A percentile compares a stretch with the other conserved stretches of the same genome.
Evolutionary conservation across 1,140 invertebrate genomes (phyloP).

Genomic region (Wiebesia pumilae): DNA sequence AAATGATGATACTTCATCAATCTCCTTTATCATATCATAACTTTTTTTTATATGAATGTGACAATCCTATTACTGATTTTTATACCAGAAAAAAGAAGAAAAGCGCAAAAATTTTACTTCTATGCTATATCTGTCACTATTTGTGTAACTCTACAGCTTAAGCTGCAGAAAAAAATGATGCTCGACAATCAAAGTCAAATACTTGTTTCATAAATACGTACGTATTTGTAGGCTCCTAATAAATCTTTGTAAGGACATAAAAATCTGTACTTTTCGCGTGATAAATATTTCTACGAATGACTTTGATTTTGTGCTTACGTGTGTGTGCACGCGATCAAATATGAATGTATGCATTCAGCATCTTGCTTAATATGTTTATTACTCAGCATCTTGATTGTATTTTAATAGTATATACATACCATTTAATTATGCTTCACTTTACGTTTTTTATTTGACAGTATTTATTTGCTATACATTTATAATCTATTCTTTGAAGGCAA

Average conservation of each 20-base stretch:
- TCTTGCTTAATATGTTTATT: slow-evolving; percentile 43
- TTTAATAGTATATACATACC: slow-evolving; percentile 47
- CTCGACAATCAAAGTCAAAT: not conserved
- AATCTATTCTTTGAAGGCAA: not conserved
- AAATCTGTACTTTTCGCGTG: not conserved
- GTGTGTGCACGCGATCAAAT: not conserved
- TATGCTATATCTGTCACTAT: not conserved
- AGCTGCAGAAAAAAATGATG: not conserved
- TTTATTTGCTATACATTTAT: not conserved
- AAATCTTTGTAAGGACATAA: no score
- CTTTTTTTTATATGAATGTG: not conserved
- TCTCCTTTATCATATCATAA: not conserved
- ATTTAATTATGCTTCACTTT: slow-evolving; percentile 21
- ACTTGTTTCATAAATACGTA: no score
- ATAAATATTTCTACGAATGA: not conserved
- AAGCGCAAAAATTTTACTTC: not conserved
- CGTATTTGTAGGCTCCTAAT: no score
- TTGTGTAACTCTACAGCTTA: not conserved
- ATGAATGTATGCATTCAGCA: slow-evolving; percentile 1
- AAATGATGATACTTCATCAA: not conserved
- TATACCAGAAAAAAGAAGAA: not conserved
- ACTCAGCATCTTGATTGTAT: slow-evolving; percentile 46
- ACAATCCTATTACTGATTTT: not conserved
- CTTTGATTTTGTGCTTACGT: not conserved
- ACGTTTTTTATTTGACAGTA: slow-evolving; percentile 7